phyloP scores from a whole-genome alignment of 2,113 vertebrate genomes.

The Mohoua ochrocephala region DNA sequence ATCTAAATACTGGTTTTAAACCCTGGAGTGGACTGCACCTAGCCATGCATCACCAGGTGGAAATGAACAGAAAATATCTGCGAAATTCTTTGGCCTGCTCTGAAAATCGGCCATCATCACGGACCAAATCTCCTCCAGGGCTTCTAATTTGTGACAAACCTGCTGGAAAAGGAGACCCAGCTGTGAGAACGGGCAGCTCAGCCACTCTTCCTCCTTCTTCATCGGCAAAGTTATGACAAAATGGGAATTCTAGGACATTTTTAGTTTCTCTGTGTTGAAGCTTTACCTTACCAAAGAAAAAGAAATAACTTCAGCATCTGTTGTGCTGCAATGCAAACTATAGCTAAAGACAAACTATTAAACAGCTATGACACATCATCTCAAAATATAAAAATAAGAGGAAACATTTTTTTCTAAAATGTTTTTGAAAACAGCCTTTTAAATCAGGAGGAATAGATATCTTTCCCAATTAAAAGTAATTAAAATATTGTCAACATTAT shows the following conservation, averaged over 20 bases:
- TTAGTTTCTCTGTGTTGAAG: constrained; percentile 47
- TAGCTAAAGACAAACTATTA: not conserved
- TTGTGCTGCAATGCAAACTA: not conserved
- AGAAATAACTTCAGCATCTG: not conserved
- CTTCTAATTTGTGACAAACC: constrained; percentile 6
- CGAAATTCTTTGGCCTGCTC: not conserved
- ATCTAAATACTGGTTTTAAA: not conserved
- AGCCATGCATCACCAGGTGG: not conserved
- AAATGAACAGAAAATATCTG: not conserved
- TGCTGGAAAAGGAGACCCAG: constrained; percentile 19
- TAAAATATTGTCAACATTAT: not conserved
- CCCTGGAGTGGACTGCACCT: not conserved
- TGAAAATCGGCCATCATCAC: not conserved
- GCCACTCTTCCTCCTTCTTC: not conserved
- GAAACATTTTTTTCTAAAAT: not conserved
- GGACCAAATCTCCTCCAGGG: not conserved
- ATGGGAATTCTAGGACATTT: constrained; percentile 40
- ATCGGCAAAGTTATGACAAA: constrained; percentile 8
- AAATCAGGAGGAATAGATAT: not conserved
- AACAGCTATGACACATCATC: not conserved
- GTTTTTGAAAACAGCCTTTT: not conserved
- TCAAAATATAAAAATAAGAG: not conserved
- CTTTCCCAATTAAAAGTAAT: not conserved
- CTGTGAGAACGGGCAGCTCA: constrained; percentile 39
- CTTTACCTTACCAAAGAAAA: constrained; percentile 37